These are phyloP conservation scores for Battus philenor DNA, from an alignment of 1,140 invertebrate genomes.

Conservation along the genomic window DNA sequence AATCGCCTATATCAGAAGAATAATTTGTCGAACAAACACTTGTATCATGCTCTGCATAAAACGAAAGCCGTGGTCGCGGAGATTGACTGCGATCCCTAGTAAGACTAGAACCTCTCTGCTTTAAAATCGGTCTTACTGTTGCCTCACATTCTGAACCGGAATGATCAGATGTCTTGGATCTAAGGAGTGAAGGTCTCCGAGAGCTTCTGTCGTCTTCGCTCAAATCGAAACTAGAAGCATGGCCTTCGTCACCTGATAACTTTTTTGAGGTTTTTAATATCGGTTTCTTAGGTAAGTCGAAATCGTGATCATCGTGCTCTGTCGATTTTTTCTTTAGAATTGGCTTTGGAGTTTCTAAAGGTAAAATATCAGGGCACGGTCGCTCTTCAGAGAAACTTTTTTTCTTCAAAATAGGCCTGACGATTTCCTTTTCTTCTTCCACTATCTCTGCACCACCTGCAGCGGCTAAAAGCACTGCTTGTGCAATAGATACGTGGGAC, in stretches of 20 bases:
- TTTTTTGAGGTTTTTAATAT: constrained; percentile 86
- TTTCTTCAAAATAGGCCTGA: constrained; percentile 88
- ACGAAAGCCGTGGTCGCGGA: constrained; percentile 75
- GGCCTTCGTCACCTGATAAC: constrained; percentile 76
- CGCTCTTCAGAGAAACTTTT: constrained; percentile 81
- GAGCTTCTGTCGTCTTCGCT: constrained; percentile 75
- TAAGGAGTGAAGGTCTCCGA: constrained; percentile 63
- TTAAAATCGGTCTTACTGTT: constrained; percentile 75
- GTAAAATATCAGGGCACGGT: constrained; percentile 55
- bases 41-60: constrained; percentile 72
- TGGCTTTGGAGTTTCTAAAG: constrained; percentile 79
- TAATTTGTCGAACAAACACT: constrained; percentile 63
- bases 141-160: constrained; percentile 74
- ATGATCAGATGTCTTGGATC: constrained; percentile 66
- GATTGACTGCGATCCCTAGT: constrained; percentile 76
- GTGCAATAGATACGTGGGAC: constrained; percentile 82
- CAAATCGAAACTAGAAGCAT: constrained; percentile 73
- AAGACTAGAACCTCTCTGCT: constrained; percentile 73
- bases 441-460: constrained; percentile 78
- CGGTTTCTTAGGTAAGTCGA: constrained; percentile 82
- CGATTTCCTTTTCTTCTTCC: constrained; percentile 78
- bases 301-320: constrained; percentile 85
- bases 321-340: constrained; percentile 91
- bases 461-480: constrained; percentile 81
- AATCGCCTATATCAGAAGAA: constrained; percentile 59